phyloP scores from a whole-genome alignment of 1,140 invertebrate species.

The Euura lappo region DNA sequence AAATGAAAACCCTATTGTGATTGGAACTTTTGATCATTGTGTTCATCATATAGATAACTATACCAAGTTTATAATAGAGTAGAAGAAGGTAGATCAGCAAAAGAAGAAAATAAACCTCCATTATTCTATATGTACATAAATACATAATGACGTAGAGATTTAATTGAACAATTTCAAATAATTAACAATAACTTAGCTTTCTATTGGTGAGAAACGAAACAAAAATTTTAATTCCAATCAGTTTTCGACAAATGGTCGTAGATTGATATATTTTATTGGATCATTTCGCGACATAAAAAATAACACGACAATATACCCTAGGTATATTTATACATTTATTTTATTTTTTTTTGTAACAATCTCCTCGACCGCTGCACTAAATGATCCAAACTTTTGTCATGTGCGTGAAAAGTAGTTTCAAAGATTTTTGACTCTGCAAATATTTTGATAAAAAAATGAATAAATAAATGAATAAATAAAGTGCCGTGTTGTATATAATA shows the following conservation, averaged over 20 bases:
- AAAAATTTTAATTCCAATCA: background rate
- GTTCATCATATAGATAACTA: slow-evolving; percentile 46
- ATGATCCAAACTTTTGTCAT: too few species aligned
- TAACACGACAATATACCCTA: background rate
- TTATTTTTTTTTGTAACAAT: background rate
- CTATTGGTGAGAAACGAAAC: background rate
- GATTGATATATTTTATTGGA: background rate
- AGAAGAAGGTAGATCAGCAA: background rate
- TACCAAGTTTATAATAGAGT: background rate
- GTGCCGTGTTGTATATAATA: background rate
- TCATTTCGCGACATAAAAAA: background rate
- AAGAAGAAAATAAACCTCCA: background rate
- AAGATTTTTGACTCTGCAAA: background rate
- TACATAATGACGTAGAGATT: background rate
- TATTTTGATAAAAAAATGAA: background rate
- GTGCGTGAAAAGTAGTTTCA: background rate
- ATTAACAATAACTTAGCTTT: too few species aligned
- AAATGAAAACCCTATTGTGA: slow-evolving; percentile 41
- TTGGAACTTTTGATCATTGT: slow-evolving; percentile 48
- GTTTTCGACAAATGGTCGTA: background rate
- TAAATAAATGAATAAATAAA: background rate
- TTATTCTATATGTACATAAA: background rate
- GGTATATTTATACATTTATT: background rate
- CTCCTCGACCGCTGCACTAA: too few species aligned
- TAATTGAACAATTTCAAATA: background rate